A percentile compares a stretch with the other conserved stretches of the same genome.
Conservation (phyloP, 2,113 vertebrate genomes). For the Elachura formosa region DNA sequence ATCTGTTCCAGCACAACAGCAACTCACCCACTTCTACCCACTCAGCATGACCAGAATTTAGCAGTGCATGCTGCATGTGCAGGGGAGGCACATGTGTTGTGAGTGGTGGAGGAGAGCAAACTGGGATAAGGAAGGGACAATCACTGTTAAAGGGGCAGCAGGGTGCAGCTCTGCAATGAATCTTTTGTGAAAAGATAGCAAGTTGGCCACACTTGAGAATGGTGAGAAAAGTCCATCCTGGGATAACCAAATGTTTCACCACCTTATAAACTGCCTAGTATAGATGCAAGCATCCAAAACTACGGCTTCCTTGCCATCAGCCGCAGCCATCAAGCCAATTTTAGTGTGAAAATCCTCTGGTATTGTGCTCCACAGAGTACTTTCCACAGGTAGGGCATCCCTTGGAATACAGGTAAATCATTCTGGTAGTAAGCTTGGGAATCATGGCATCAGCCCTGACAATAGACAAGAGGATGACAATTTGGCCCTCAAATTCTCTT, state of each 20-base stretch:
- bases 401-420: fast-evolving
- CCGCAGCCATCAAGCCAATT: background rate
- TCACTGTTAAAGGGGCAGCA: background rate
- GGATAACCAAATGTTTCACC: background rate
- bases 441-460: background rate
- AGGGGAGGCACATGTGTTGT: slow-evolving; percentile 5
- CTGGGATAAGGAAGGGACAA: background rate
- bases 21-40: slow-evolving; percentile 51
- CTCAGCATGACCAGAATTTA: slow-evolving; percentile 24
- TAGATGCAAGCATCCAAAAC: background rate
- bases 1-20: slow-evolving; percentile 54
- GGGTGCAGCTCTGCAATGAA: background rate
- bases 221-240: background rate
- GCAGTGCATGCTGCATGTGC: background rate
- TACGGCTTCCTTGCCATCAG: background rate
- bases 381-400: background rate
- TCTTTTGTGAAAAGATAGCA: fast-evolving
- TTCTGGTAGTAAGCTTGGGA: background rate
- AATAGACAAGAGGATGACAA: background rate
- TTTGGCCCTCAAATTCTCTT: background rate
- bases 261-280: background rate
- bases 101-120: background rate
- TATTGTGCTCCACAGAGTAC: background rate
- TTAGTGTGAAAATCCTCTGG: background rate
- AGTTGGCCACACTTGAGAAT: background rate